Base-by-base conservation (phyloP, 2,888 invertebrate genomes). In the Hydrotaea diabolus region DNA sequence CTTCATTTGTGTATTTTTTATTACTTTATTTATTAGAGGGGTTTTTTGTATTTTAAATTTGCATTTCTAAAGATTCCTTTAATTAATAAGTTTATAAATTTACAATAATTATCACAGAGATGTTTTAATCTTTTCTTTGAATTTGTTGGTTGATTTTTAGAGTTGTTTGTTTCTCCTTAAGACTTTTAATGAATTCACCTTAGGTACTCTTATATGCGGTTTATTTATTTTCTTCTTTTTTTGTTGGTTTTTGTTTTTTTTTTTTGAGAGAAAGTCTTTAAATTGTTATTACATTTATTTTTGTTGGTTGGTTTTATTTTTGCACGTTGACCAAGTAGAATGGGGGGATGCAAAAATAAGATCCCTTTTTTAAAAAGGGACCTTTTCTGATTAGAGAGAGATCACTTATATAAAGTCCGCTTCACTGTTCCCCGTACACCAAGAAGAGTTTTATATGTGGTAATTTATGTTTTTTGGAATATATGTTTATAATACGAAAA, bases 81-180 rank as follows among this genome's bases (percentile, higher is more conserved):
- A 82, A 77, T 85, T 82, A 80, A 82, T 85, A 85, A 89, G 88
- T 89, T 91, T 91, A 91, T 92, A 92, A 92, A 92, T 91, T 92
- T 91, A 91, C 90, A 91, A 91, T 91, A 92, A 92, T 91, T 91
- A 91, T 91, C 91, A 91, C 91, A 91, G 91, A 92, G 92, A 91
- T 91, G 91, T 92, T 91, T 91, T 91, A 92, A 86, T 91, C 90
- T 92, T 69, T 92, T 91, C 91, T 91, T 92, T 91, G 91, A 91
- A 91, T 91, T 91, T 91, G 88, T 91, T 91, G 69, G 69, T 91
- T 89, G 84, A 84, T 80, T 86, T 87, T 86, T 85, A 88, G 86
- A 87, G 83, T 87, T 86, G 81, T 85, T 85, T 86, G 88, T 89
- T 90, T 89, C 90, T 90, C 89, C 91, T 91, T 76, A 80, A 80